phyloP scores from a whole-genome alignment of 2,113 vertebrate species.

The Ptilorrhoa leucosticta region DNA sequence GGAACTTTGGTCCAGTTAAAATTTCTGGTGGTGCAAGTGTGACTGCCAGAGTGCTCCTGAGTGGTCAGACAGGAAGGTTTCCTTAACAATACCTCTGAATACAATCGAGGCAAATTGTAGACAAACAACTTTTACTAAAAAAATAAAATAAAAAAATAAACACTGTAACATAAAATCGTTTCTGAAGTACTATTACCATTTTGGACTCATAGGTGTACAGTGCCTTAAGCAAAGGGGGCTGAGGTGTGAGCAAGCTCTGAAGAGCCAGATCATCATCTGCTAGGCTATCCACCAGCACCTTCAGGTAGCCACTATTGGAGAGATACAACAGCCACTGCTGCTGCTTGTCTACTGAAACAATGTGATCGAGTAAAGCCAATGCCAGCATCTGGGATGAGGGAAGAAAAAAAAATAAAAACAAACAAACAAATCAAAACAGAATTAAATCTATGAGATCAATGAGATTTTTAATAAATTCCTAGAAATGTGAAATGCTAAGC shows the following conservation, averaged over 20 bases:
- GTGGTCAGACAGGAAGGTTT: neutral
- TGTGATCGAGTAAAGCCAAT: constrained; percentile 85
- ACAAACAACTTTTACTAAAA: neutral
- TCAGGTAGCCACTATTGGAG: constrained; percentile 95
- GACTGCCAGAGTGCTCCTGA: neutral
- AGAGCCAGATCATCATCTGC: constrained; percentile 87
- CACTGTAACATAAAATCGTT: neutral
- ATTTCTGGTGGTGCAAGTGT: neutral
- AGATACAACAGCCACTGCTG: constrained; percentile 92
- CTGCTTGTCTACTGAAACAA: constrained; percentile 92
- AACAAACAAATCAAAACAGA: neutral
- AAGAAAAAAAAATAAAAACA: neutral
- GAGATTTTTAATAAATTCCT: neutral
- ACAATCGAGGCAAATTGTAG: neutral
- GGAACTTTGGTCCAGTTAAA: neutral
- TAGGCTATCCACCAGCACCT: constrained; percentile 91
- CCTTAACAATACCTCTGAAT: neutral
- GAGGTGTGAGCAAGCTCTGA: constrained; percentile 88
- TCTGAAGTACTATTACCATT: constrained; percentile 82
- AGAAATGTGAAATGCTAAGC: neutral
- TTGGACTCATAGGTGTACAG: constrained; percentile 97
- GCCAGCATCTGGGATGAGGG: constrained; percentile 86
- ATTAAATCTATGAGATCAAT: neutral
- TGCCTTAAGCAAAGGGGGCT: constrained; percentile 90
- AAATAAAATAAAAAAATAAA: neutral